Evolutionary conservation across 92 coral and sea anemone species (phyloP), one percentile per base, ranked within the genome.

Genomic region (Epizoanthus rinbou): DNA sequence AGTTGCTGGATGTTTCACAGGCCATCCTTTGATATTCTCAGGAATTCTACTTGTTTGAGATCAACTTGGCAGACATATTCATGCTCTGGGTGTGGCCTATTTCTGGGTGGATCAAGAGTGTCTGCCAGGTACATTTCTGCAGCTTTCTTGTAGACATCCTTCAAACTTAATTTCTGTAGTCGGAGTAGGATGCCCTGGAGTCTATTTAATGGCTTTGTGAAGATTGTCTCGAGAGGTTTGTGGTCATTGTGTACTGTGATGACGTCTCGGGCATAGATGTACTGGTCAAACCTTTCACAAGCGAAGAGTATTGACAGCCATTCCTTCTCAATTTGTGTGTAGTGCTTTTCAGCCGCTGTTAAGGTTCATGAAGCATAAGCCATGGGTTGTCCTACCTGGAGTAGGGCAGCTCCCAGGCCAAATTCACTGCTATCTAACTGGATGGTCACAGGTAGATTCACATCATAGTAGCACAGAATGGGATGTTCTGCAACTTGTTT

Each of bases 191-290:
- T 69, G 47, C 74, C 54, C 41, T 69, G 74, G 18, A 37, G 74
- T 15, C 56, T 18, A 56, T 69, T 37, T 15, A 69, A 0, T 28
- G 74, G 53, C 17, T 69, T 69, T 3, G 8, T 14, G 45, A 69
- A 69, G 53, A 69, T 69, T 15, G 74, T 63, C 25, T 64, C 23
- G 67, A 65, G 63, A 22, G 75, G 85, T 15, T 31, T 81, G 22
- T 64, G 60, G 85, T 64, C 57, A 52, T 56, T 81, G 21, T 60
- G 43, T 23, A 66, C 47, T 18, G 7, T 19, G 35, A 31, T 35
- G 24, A 43, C 54, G 7, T 76, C 69, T 57, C 69, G 54, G 10
- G 23, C 74, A 16, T 14, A 69, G 24, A 69, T 69, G 50, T 69
- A 69, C 17, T 69, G 74, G 45, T 19, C 39, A 69, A 69, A 69